Evolutionary conservation across 2,113 vertebrate genomes (phyloP), one percentile per base, ranked within the genome.

Genomic region (Callionymus lyra): DNA sequence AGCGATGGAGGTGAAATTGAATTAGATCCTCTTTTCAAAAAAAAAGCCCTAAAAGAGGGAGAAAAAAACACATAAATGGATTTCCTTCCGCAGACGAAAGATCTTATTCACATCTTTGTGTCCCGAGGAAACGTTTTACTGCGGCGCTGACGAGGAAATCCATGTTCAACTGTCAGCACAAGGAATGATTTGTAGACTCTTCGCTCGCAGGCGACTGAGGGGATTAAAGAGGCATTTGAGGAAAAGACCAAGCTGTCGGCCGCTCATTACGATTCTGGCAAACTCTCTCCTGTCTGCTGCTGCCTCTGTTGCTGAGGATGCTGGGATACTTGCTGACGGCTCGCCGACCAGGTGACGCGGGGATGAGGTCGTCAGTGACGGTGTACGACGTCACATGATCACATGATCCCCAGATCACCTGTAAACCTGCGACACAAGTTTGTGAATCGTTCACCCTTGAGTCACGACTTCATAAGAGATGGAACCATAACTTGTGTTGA

Each of bases 201-300:
- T 59, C 55, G 44, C 59, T 56, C 38, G 16, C 35, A 59, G 59
- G 47, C 47, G 45, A 62, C 35, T 35, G 34, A 10, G 13, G 52
- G 63, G 62, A 74, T 77, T 79, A 77, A 61, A 69, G 45, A 70
- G 63, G 49, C 59, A 56, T 79, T 68, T 65, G 62, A 73, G 63
- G 53, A 52, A 71, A 73, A 56, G 58, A 42, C 37, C 49, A 18
- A 61, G 63, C 58, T 53, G 63, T 49, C 73, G 55, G 39, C 44
- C 32, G 17, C 50, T 72, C 53, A 50, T 72, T 71, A 63, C 8
- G 2, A 60, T 44, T 57, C 47, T 41, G 39, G 54, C 36, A 63
- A 60, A 71, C 59, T 69, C 47, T 15, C 59, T 54, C 43, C 15
- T 16, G 9, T 49, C 52, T 62, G 44, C 50, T 55, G 49, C 56